A percentile compares a stretch with the other conserved stretches of the same genome.
Evolutionary conservation across 2,888 invertebrate species (phyloP).

Genomic region (Baccha elongata): DNA sequence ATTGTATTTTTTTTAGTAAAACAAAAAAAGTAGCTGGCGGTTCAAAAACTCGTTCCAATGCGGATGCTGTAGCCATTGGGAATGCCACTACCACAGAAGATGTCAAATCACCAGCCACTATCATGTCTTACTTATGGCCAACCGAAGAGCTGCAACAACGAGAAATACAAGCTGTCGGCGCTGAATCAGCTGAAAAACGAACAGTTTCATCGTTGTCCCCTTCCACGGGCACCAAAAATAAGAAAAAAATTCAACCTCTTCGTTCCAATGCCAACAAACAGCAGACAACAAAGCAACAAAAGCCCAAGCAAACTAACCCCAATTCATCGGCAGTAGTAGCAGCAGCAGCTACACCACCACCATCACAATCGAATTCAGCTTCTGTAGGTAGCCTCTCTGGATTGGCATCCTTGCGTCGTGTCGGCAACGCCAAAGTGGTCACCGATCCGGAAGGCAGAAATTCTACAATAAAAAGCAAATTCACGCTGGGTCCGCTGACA

Average conservation of each 20-base stretch:
- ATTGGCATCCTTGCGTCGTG: conserved; percentile 89
- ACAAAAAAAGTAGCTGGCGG: conserved; percentile 57
- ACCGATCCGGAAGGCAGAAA: conserved; percentile 88
- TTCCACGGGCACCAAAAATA: conserved; percentile 28
- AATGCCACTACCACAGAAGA: conserved; percentile 43
- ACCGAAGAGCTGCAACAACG: conserved; percentile 75
- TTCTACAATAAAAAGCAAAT: conserved; percentile 92
- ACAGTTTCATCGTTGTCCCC: conserved; percentile 42
- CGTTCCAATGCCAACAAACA: conserved; percentile 63
- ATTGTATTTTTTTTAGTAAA: conserved; percentile 47
- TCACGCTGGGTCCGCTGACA: conserved; percentile 90
- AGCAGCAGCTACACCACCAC: conserved; percentile 82
- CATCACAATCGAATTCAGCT: too few species aligned
- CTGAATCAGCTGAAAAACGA: conserved; percentile 76
- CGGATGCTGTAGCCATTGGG: conserved; percentile 75
- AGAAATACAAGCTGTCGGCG: conserved; percentile 77
- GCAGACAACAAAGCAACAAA: conserved; percentile 75
- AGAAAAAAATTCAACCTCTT: conserved; percentile 54
- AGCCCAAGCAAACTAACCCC: conserved; percentile 79
- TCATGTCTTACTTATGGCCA: conserved; percentile 77
- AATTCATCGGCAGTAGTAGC: conserved; percentile 74
- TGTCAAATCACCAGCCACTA: conserved; percentile 26
- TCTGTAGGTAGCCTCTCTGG: conserved; percentile 92
- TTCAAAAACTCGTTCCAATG: conserved; percentile 56
- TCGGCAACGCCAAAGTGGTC: conserved; percentile 91